Evolutionary conservation across 2,113 vertebrate species (phyloP).

Genomic region (Dendropsophus ebraccatus): DNA sequence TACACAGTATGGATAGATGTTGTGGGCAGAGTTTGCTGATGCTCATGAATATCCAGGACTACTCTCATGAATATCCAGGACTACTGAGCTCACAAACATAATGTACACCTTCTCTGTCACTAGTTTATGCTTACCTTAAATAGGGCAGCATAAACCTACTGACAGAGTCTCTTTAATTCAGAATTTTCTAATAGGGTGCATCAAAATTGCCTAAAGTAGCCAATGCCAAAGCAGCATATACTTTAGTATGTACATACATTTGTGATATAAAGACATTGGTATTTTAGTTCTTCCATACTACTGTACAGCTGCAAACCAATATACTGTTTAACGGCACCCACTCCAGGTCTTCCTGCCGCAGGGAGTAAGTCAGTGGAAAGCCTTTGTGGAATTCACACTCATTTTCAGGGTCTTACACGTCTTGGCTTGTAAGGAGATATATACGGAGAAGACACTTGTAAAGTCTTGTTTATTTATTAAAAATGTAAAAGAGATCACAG

Average conservation of each 20-base stretch:
- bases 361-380: constrained; percentile 2
- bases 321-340: not conserved
- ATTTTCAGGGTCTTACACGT: constrained; percentile 12
- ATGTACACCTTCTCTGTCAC: too few species aligned
- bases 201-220: too few species aligned
- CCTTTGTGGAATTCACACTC: constrained; percentile 19
- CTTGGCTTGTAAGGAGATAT: constrained; percentile 12
- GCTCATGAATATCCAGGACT: too few species aligned
- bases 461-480: constrained; percentile 38
- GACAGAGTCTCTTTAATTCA: too few species aligned
- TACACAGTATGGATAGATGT: too few species aligned
- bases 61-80: too few species aligned
- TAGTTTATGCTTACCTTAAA: too few species aligned
- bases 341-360: not conserved
- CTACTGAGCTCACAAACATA: too few species aligned
- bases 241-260: not conserved
- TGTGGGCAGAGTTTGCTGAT: too few species aligned
- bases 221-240: too few species aligned
- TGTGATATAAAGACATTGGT: not conserved
- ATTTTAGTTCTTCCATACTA: not conserved
- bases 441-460: constrained; percentile 23
- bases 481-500: constrained; percentile 40
- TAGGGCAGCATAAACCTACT: too few species aligned
- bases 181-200: too few species aligned
- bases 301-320: not conserved